These are phyloP conservation scores for Melipona beecheii DNA, from an alignment of 2,888 invertebrate genomes.

Conservation along the genomic window DNA sequence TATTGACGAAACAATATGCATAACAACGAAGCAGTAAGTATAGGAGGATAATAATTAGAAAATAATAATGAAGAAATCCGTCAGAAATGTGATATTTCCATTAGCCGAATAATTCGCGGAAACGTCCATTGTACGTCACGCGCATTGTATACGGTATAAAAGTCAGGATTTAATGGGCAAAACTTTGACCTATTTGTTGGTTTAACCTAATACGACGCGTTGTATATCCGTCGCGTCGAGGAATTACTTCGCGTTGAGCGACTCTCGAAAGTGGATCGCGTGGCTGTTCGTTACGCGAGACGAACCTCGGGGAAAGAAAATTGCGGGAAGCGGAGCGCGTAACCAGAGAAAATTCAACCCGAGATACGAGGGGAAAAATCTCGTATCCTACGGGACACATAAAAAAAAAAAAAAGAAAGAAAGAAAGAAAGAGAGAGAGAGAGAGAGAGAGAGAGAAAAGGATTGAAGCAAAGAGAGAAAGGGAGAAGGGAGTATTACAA, in stretches of 20 bases:
- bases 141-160: too few relatives aligned
- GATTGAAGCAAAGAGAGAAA: not conserved
- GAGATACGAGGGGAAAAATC: conserved; percentile 27
- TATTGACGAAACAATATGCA: too few relatives aligned
- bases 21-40: too few relatives aligned
- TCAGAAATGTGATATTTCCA: too few relatives aligned
- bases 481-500: conserved; percentile 75
- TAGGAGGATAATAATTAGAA: too few relatives aligned
- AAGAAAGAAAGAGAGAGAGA: not conserved
- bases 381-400: conserved; percentile 21
- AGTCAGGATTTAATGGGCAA: too few relatives aligned
- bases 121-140: too few relatives aligned
- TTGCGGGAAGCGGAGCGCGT: conserved; percentile 40
- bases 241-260: not conserved
- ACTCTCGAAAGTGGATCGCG: not conserved
- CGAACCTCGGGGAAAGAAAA: not conserved
- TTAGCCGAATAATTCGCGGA: too few relatives aligned
- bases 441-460: not conserved
- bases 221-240: not conserved
- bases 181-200: too few relatives aligned
- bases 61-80: too few relatives aligned
- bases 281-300: not conserved
- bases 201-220: too few relatives aligned
- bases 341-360: conserved; percentile 29
- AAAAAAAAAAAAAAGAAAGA: not conserved